Conservation (phyloP, 2,113 vertebrate genomes). For the Archocentrus centrarchus region DNA sequence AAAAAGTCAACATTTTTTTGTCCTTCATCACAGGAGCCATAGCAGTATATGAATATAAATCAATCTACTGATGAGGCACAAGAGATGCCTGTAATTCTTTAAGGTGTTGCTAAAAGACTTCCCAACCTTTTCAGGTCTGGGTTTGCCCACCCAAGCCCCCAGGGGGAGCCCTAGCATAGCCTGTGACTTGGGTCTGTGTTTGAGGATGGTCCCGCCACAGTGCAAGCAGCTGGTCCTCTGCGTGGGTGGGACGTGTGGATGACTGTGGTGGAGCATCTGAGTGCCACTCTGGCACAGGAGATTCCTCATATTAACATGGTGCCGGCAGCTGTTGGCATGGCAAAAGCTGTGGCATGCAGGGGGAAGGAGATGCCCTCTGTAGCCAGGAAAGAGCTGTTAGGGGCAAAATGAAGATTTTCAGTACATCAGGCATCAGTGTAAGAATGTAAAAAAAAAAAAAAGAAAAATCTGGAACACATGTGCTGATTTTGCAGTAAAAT, state of each 20-base stretch:
- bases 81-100: too few relatives aligned
- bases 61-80: not conserved
- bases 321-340: conserved; percentile 42
- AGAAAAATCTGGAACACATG: too few relatives aligned
- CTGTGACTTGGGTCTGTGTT: not conserved
- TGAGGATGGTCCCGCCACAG: not conserved
- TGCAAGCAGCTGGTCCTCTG: conserved; percentile 3
- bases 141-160: conserved; percentile 15
- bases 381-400: not conserved
- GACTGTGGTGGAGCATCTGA: not conserved
- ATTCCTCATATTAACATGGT: conserved; percentile 10
- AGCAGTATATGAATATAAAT: not conserved
- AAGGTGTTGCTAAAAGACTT: not conserved
- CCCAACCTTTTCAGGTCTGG: not conserved
- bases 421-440: too few relatives aligned
- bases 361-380: not conserved
- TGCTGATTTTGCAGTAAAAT: too few relatives aligned
- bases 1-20: not conserved
- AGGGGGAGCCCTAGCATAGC: conserved; percentile 60
- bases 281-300: conserved; percentile 12
- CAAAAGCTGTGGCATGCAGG: conserved; percentile 7
- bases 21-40: not conserved
- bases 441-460: too few relatives aligned
- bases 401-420: not conserved
- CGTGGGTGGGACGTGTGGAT: conserved; percentile 3